Percentiles rank a stretch among this genome's conserved stretches.
Conservation (phyloP, 2,888 invertebrate genomes). For the Aspidapion aeneum region DNA sequence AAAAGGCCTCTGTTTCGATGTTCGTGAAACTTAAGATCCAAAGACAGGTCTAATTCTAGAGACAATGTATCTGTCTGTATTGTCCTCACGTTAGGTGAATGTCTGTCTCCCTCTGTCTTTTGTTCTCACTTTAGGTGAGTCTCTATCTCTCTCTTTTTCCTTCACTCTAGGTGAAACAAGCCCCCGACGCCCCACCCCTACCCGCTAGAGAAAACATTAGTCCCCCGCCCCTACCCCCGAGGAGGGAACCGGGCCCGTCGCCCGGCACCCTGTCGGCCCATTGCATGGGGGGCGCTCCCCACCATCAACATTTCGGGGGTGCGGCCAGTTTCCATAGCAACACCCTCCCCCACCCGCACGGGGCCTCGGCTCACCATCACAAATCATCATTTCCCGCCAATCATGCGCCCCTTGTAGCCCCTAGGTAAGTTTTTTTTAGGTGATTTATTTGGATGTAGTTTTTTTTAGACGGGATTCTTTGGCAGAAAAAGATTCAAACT, state of each 20-base stretch:
- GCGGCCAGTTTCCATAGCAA: constrained; percentile 7
- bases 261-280: constrained; percentile 34
- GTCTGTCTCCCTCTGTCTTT: too few relatives aligned
- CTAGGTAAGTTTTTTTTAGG: constrained; percentile 28
- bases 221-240: constrained; percentile 46
- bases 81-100: too few relatives aligned
- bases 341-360: constrained; percentile 25
- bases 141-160: not conserved
- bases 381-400: too few relatives aligned
- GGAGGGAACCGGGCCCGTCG: constrained; percentile 42
- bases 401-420: constrained; percentile 37
- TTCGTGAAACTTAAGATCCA: too few relatives aligned
- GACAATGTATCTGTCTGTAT: too few relatives aligned
- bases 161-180: constrained; percentile 53
- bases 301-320: constrained; percentile 15
- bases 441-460: too few relatives aligned
- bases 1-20: too few relatives aligned
- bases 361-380: not conserved
- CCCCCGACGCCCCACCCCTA: constrained; percentile 64
- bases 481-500: too few relatives aligned
- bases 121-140: too few relatives aligned
- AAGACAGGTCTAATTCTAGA: too few relatives aligned
- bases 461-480: too few relatives aligned
- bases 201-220: constrained; percentile 62
- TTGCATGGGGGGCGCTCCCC: constrained; percentile 13